Evolutionary conservation across 2,113 vertebrate genomes (phyloP), one percentile per base, ranked within the genome.

Genomic region (Gnathonemus echidnorhynchus): DNA sequence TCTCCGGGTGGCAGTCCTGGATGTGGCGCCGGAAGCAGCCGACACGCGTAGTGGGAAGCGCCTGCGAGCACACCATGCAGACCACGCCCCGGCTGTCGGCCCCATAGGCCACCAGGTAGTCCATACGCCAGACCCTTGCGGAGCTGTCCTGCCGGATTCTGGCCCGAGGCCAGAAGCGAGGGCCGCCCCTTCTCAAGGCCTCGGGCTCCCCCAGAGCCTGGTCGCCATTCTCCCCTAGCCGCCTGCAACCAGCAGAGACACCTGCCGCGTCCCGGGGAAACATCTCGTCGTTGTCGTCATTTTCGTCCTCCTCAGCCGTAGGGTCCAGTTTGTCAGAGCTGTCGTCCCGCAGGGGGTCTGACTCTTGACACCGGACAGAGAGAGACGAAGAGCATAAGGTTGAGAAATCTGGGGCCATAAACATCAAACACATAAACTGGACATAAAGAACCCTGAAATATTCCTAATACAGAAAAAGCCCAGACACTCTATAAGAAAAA

Each of bases 21-120:
- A 97, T 97, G 95, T 98, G 97, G 66, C 95, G 94, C 87, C 97
- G 95, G 94, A 98, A 96, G 92, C 96, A 95, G 94, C 96, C 97
- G 83, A 97, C 97, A 93, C 96, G 96, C 91, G 96, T 95, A 90
- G 96, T 95, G 4, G 95, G 94, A 92, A 98, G 93, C 7, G 95
- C 93, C 91, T 96, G 96, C 88, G 97, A 97, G 87, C 97, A 98
- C 90, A 97, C 97, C 97, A 97, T 96, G 94, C 97, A 98, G 94
- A 95, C 97, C 10, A 96, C 95, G n/a, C 96, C 96, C 19, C 94
- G 95, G 80, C 95, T 95, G 91, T 94, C 93, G 13, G 97, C 96
- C 66, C 96, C 97, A 53, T 97, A 96, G 58, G 97, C 97, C 94
- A 98, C 94, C 91, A 98, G 94, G 94, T 97, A 98, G 93, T 98